Evolutionary conservation across 2,113 vertebrate species (phyloP).

Genomic region (Azemiops feae): DNA sequence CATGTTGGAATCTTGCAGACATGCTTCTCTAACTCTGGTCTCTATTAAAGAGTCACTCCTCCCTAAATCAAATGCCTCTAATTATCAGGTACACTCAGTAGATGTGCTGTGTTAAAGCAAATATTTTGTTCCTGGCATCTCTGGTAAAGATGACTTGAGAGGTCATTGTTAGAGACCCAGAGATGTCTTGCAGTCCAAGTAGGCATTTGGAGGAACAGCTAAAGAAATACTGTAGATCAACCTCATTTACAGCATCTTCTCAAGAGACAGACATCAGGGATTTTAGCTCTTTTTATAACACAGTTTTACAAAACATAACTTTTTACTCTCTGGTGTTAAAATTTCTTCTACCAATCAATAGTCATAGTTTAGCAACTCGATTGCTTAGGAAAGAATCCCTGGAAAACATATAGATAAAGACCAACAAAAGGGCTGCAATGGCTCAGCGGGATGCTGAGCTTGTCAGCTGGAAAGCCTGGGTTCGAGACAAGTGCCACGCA

Average conservation of each 20-base stretch:
- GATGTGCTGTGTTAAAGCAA: background rate
- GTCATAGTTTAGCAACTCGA: background rate
- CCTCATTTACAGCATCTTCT: background rate
- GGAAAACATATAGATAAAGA: background rate
- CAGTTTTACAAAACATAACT: background rate
- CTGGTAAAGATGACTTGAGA: background rate
- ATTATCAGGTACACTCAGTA: background rate
- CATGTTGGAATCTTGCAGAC: background rate
- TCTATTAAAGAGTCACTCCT: background rate
- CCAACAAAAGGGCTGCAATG: background rate
- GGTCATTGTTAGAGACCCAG: background rate
- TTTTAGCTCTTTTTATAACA: background rate
- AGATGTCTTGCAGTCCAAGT: background rate
- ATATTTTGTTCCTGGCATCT: background rate
- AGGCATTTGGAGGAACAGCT: background rate
- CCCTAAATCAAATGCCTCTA: background rate
- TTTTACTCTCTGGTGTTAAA: background rate
- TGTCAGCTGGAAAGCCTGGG: background rate
- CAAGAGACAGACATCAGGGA: background rate
- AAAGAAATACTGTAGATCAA: background rate
- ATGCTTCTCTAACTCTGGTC: background rate
- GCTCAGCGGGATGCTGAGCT: background rate
- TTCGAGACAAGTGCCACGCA: background rate
- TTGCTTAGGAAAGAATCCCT: background rate
- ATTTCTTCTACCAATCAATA: background rate